Evolutionary conservation across 2,888 invertebrate genomes (phyloP), one percentile per base, ranked within the genome.

Genomic region (Gasteruption jaculator): DNA sequence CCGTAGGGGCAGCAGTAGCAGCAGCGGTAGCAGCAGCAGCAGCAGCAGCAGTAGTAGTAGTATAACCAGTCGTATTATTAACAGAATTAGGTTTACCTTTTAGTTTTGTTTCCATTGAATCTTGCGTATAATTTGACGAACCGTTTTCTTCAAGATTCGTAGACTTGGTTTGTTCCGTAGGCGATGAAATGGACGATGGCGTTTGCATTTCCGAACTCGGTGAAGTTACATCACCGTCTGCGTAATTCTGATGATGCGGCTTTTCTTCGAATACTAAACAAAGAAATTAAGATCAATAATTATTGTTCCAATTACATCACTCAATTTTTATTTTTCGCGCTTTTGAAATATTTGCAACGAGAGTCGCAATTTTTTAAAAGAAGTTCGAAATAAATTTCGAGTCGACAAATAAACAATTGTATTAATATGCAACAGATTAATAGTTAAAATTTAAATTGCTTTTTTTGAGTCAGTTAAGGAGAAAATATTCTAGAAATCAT

Each of bases 221-320:
- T 5, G 56, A 51, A 11, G 58, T 60, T n/a, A 49, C 56, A 38
- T 70, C 65, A 3, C 57, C 60, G 32, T 67, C 58, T 35, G 46
- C 46, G 38, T 50, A 37, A 56, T 63, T 49, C 53, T 63, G 65
- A 46, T 72, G 70, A 39, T 71, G 76, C 27, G 80, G 78, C 44
- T 83, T 80, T 61, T 87, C 87, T 60, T 86, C 86, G 65, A 87
- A 87, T 41, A 87, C 86, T 87, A 62, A 1, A 68, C 60, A 59
- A 43, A 27, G 49, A 47, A 38, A 34, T 26, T 26, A 39, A 15
- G 21, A 26, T 43, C n/a, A n/a, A n/a, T 29, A 3, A 35, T 37
- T 21, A 21, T n/a, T n/a, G 19, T 8, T 34, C 12, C 12, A 6
- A 3, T 10, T 10, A 20, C 4, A n/a, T 33, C 7, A 33, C 22